phyloP scores from a whole-genome alignment of 2,888 invertebrate species.

The Acanthosepion lycidas region DNA sequence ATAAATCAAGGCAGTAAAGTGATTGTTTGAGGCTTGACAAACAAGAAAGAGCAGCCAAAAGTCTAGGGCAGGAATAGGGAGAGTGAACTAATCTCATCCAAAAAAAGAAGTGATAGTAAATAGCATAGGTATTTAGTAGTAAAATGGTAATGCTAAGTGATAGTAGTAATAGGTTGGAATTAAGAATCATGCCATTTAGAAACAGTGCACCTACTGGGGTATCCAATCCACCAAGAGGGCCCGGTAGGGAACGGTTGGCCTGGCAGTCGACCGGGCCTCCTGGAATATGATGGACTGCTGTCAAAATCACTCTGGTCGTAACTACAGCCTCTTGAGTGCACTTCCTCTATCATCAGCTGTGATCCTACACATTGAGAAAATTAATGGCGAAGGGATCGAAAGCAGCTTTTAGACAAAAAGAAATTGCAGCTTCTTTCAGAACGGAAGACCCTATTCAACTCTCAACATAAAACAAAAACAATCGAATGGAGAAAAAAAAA shows the following conservation, averaged over 20 bases:
- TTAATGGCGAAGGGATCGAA: slow-evolving; percentile 37
- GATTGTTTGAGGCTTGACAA: background rate
- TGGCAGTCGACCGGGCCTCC: slow-evolving; percentile 38
- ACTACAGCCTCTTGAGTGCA: slow-evolving; percentile 43
- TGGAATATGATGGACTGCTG: slow-evolving; percentile 33
- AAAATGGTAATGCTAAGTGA: background rate
- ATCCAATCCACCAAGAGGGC: slow-evolving; percentile 48
- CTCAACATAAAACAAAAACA: background rate
- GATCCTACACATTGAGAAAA: slow-evolving; percentile 44
- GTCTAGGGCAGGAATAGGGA: background rate
- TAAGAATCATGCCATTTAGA: slow-evolving; percentile 44
- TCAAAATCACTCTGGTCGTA: slow-evolving; percentile 46
- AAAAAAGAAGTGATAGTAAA: background rate
- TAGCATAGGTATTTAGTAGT: slow-evolving; percentile 18
- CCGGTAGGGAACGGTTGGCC: slow-evolving; percentile 43
- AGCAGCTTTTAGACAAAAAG: slow-evolving; percentile 10
- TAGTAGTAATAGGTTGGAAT: slow-evolving; percentile 39
- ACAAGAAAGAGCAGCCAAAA: background rate
- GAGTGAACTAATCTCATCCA: background rate
- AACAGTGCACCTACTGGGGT: slow-evolving; percentile 47
- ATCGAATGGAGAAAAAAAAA: background rate
- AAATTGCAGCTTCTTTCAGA: slow-evolving; percentile 33
- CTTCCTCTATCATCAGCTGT: slow-evolving; percentile 6
- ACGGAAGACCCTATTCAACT: background rate
- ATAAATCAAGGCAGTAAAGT: slow-evolving; percentile 2